Percentiles rank a stretch among this genome's conserved stretches.
Evolutionary conservation across 1,140 invertebrate species (phyloP).

Genomic region (Papilio helenus): DNA sequence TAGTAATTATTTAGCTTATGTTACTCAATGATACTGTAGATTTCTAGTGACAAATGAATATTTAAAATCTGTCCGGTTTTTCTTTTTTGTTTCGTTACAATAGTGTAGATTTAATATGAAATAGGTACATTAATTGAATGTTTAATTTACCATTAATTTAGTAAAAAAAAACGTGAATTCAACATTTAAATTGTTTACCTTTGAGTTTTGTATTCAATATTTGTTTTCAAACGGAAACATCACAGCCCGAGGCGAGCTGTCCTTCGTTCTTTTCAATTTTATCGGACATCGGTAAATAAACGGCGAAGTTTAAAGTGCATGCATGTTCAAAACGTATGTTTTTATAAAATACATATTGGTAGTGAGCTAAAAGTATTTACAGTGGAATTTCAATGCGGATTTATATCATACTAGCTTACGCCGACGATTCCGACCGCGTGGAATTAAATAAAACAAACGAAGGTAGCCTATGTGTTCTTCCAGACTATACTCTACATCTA

Average conservation of each 20-base stretch:
- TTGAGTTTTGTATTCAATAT: neutral
- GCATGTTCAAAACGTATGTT: neutral
- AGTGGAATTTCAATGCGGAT: neutral
- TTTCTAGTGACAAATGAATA: no score
- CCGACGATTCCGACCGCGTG: no score
- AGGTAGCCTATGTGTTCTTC: no score
- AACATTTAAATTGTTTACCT: neutral
- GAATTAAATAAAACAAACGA: no score
- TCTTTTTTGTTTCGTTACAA: no score
- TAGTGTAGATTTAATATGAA: no score
- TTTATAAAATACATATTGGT: neutral
- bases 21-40: no score
- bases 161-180: neutral
- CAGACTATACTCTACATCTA: no score
- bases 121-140: no score
- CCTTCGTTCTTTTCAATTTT: constrained; percentile 16
- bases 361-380: neutral
- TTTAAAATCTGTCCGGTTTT: no score
- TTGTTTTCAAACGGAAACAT: neutral
- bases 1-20: no score
- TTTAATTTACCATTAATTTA: no score
- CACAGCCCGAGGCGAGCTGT: neutral
- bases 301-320: constrained; percentile 6
- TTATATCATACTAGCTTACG: neutral
- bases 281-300: constrained; percentile 17